Percentiles rank a stretch among this genome's conserved stretches.
phyloP scores from a whole-genome alignment of 30 jellyfish, hydroid and myxozoan species.

The Morbakka virulenta region DNA sequence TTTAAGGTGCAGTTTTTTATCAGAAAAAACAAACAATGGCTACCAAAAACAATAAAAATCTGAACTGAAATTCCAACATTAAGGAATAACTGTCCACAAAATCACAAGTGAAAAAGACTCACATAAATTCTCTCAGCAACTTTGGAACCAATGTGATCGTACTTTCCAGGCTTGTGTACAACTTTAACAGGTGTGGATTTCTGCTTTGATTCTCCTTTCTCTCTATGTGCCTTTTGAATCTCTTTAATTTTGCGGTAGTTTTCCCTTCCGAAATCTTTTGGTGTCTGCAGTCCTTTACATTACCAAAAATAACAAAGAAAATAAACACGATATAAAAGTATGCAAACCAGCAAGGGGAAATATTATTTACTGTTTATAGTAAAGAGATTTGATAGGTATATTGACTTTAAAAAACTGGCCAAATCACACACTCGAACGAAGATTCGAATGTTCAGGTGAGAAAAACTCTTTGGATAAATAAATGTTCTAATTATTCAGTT shows the following conservation, averaged over 20 bases:
- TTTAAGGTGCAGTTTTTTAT: too few species aligned
- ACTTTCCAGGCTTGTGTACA: constrained; percentile 88
- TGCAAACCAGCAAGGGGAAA: too few species aligned
- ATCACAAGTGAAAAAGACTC: background rate
- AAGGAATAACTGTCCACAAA: background rate
- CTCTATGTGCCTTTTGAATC: constrained; percentile 77
- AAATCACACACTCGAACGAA: too few species aligned
- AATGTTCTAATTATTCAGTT: too few species aligned
- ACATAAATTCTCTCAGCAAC: constrained; percentile 82
- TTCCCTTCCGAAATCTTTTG: constrained; percentile 81
- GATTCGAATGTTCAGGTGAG: too few species aligned
- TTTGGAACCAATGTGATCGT: constrained; percentile 87
- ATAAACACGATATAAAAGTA: too few species aligned
- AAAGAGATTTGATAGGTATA: too few species aligned
- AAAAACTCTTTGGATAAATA: too few species aligned
- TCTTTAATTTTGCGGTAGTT: constrained; percentile 77
- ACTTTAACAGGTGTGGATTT: constrained; percentile 85
- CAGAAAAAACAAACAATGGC: too few species aligned
- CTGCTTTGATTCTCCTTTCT: constrained; percentile 55
- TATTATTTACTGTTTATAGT: too few species aligned
- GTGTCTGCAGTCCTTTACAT: constrained; percentile 50
- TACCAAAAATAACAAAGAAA: background rate
- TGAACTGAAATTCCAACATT: background rate
- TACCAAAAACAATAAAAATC: too few species aligned
- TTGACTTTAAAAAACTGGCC: too few species aligned